These are phyloP conservation scores for Epirrhoe alternata DNA, from an alignment of 2,888 invertebrate genomes.

Conservation along the genomic window DNA sequence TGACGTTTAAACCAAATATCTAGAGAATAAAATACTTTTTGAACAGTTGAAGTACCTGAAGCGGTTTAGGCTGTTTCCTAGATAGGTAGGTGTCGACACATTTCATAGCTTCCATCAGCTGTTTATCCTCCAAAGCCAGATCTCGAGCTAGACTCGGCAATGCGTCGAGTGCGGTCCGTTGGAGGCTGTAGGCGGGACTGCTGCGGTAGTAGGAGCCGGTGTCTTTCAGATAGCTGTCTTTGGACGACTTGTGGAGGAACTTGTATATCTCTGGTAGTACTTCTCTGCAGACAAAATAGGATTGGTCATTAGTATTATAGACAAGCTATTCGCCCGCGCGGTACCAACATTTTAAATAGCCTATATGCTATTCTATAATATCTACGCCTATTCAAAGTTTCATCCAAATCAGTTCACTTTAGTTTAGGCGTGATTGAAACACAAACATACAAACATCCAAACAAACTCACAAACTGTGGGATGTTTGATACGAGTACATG, in stretches of 20 bases:
- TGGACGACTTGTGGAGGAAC: conserved; percentile 80
- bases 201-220: conserved; percentile 84
- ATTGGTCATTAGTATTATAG: background rate
- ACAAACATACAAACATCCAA: too few species aligned
- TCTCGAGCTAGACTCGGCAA: conserved; percentile 75
- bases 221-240: conserved; percentile 86
- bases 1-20: too few species aligned
- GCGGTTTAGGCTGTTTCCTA: conserved; percentile 84
- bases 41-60: conserved; percentile 84
- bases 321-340: background rate
- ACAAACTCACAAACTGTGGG: too few species aligned
- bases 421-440: too few species aligned
- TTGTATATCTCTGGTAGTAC: conserved; percentile 87
- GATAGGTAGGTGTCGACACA: conserved; percentile 83
- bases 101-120: conserved; percentile 70
- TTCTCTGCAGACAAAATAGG: conserved; percentile 76
- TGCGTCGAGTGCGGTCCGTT: conserved; percentile 76
- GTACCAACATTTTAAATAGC: too few species aligned
- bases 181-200: conserved; percentile 79
- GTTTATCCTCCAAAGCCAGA: conserved; percentile 74
- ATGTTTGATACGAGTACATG: too few species aligned
- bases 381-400: too few species aligned
- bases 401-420: too few species aligned
- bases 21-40: too few species aligned
- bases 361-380: too few species aligned